Conservation (phyloP, 2,113 vertebrate species). For the Mormoops blainvillei region DNA sequence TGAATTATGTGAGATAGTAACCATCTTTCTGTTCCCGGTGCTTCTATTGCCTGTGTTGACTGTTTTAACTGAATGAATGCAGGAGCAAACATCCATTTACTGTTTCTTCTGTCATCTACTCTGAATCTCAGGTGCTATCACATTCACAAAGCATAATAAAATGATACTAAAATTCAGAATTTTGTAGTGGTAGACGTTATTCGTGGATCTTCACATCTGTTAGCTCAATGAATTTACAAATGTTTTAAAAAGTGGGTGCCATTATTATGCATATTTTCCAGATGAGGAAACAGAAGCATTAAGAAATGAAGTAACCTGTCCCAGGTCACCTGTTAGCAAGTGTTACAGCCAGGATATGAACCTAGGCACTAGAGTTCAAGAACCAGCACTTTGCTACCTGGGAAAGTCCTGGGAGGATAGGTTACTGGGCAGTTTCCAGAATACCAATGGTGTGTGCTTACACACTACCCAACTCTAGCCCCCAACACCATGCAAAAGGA, state of each 20-base stretch:
- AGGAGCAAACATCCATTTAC: neutral
- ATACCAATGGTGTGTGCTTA: neutral
- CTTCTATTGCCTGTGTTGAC: neutral
- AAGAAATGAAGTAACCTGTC: slow-evolving; percentile 9
- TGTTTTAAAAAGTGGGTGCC: neutral
- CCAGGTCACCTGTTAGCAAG: neutral
- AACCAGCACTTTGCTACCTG: neutral
- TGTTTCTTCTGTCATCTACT: neutral
- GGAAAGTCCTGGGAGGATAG: neutral
- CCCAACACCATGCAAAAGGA: neutral
- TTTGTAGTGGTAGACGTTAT: neutral
- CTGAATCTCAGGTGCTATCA: neutral
- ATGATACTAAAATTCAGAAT: neutral
- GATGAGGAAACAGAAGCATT: neutral
- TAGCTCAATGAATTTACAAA: neutral
- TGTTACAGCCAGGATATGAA: neutral
- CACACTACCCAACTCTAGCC: neutral
- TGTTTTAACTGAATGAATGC: neutral
- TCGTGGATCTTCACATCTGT: neutral
- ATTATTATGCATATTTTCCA: neutral
- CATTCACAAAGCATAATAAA: neutral
- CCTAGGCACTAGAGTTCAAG: neutral
- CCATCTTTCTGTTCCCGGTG: neutral
- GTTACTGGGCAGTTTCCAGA: neutral
- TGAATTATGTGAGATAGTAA: neutral